Base-by-base conservation (phyloP, 1,140 invertebrate species). In the Reticulitermes speratus region DNA sequence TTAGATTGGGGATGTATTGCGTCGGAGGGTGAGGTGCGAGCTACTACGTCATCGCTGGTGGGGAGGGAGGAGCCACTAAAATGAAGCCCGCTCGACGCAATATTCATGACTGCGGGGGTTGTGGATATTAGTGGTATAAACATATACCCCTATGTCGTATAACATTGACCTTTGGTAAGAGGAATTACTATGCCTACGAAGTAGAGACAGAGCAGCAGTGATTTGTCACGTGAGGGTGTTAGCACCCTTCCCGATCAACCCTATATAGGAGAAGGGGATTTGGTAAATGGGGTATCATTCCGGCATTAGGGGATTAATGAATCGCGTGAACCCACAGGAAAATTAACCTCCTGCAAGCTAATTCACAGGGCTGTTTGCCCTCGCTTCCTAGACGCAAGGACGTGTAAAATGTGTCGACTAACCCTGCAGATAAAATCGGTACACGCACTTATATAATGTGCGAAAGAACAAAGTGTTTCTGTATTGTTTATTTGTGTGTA, bases 1-100 rank as follows among this genome's bases (percentile, higher is more conserved):
- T 86, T 86, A 86, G 86, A 86, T 86, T 86, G 86, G 83, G 86
- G 86, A 86, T 86, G 82, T 86, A 86, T 86, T 84, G 86, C 83
- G 25, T 48, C 85, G 65, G 75, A 21, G 38, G 85, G 85, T 21
- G 85, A 65, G 38, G 85, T 30, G 21, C 8, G n/a, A 82, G 59
- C 44, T 30, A 81, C 65, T 86, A 86, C 85, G 85, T 86, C 85
- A 86, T 86, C 85, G 59, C 48, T 16, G 3, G 84, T 84, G 38
- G 59, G 44, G 38, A 6, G 45, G 44, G 82, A 32, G 14, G 21
- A 19, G 21, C 82, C 44, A 45, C 32, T 85, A 85, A 85, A 85
- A 85, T 85, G 85, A 85, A 85, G 65, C 82, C 85, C 75, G 85
- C 75, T 75, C 44, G 7, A 25, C 38, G 65, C 75, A 85, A 85